Base-by-base conservation (phyloP, 1,140 invertebrate genomes). In the Drosophila tsacasi region DNA sequence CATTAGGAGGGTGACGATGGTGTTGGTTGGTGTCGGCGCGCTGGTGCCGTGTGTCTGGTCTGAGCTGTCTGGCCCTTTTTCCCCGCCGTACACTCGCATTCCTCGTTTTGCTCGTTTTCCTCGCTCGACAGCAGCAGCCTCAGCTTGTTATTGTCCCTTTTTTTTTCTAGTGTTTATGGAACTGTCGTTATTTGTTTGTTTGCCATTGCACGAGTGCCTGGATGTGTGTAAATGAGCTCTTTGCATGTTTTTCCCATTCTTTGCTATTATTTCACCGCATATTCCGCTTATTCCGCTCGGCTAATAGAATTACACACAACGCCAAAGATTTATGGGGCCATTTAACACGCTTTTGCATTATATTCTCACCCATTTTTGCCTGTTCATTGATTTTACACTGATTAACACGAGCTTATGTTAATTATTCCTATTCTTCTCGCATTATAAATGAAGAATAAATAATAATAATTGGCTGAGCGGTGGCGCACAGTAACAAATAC, bases 231-330 rank as follows among this genome's bases (percentile, higher is more conserved):
- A 89, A 84, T 81, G 84, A 89, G 77, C 81, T 65, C 74, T 84
- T 89, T 83, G 84, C 84, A 90, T 89, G 85, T 90, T 61, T 25
- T 42, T 49, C 55, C 44, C 37, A 46, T 73, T 32, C 27, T 42
- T 42, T 46, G 17, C 40, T 37, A 39, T 58, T 63, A 55, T 63
- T 35, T 23, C 35, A 8, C 39, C 32, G 39, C 52, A 37, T 55
- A 55, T 54, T 54, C 42, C 40, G n/a, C 15, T 44, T 12, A 21
- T 50, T 44, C 44, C 44, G 39, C 79, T 66, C 60, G 49, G 40
- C 59, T 87, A 87, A 89, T 87, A 76, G 81, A 84, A 87, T 87
- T 89, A 89, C 79, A 79, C 40, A 79, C 76, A 86, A 83, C 65
- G 80, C 64, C 57, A 86, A 71, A 79, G 80, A 87, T 87, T 87